These are phyloP conservation scores for Napeogenes sylphis DNA, from an alignment of 2,888 invertebrate genomes.

Conservation along the genomic window DNA sequence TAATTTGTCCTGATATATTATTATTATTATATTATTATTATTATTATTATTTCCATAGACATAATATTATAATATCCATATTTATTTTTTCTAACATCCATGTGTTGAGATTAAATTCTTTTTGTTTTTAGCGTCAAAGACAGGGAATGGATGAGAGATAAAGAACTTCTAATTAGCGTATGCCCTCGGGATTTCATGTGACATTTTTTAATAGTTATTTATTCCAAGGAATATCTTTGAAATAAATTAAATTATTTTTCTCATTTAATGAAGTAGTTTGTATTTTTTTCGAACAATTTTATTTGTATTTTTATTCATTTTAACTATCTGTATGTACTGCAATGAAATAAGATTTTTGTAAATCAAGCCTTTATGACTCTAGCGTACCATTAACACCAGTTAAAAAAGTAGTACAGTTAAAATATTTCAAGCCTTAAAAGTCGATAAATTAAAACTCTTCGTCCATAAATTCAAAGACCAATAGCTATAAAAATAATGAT, in stretches of 20 bases:
- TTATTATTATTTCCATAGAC: no score
- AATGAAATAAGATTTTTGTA: not conserved
- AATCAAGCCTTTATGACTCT: constrained; percentile 1
- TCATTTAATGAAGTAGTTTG: no score
- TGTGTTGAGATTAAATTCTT: constrained; percentile 35
- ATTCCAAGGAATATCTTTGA: no score
- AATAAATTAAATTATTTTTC: no score
- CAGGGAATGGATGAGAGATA: constrained; percentile 19
- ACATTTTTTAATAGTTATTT: not conserved
- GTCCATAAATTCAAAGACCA: constrained; percentile 41
- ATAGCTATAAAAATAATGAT: constrained; percentile 34
- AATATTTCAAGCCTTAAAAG: constrained; percentile 30
- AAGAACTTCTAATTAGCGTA: constrained; percentile 40
- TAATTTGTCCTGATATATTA: no score
- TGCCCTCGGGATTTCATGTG: constrained; percentile 7
- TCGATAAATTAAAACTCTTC: constrained; percentile 29
- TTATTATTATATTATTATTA: no score
- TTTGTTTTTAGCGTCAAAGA: constrained; percentile 31
- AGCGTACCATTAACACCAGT: constrained; percentile 8
- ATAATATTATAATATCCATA: not conserved
- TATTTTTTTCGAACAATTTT: no score
- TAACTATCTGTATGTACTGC: not conserved
- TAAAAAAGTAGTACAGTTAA: constrained; percentile 21
- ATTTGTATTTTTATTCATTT: no score
- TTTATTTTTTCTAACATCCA: constrained; percentile 20